phyloP scores from a whole-genome alignment of 1,140 invertebrate genomes.

The Hyles vespertilio region DNA sequence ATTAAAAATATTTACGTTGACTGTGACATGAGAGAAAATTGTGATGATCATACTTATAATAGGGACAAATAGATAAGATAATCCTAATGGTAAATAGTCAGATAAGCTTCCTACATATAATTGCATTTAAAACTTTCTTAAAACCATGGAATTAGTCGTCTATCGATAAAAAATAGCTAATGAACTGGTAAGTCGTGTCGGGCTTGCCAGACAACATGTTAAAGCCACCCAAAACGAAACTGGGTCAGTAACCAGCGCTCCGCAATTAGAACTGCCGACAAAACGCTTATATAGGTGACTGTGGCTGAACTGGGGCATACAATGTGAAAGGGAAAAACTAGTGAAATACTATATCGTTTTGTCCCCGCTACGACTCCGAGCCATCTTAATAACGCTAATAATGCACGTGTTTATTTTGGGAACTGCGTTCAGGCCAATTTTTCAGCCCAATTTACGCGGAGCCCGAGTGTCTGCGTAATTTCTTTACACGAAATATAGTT shows the following conservation, averaged over 20 bases:
- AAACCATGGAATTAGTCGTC: no score
- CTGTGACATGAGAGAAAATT: no score
- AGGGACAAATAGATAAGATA: no score
- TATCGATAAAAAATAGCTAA: no score
- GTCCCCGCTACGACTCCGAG: conserved; percentile 10
- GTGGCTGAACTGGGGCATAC: conserved; percentile 17
- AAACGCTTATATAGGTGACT: conserved; percentile 10
- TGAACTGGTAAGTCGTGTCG: no score
- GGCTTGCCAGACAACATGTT: no score
- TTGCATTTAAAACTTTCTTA: no score
- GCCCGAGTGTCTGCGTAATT: not conserved
- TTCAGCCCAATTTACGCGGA: conserved; percentile 11
- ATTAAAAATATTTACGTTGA: no score
- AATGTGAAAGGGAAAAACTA: conserved; percentile 14
- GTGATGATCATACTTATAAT: no score
- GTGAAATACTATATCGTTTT: conserved; percentile 21
- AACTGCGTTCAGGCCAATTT: conserved; percentile 19
- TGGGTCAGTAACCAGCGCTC: conserved; percentile 8
- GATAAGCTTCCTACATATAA: no score
- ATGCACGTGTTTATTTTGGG: conserved; percentile 20
- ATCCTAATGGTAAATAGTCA: no score
- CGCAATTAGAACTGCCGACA: conserved; percentile 14
- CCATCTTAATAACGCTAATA: conserved; percentile 23
- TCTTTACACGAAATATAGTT: no score
- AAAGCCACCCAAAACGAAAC: conserved; percentile 6